Conservation (phyloP, 2,888 invertebrate species). For the Chymomyza caudatula region DNA sequence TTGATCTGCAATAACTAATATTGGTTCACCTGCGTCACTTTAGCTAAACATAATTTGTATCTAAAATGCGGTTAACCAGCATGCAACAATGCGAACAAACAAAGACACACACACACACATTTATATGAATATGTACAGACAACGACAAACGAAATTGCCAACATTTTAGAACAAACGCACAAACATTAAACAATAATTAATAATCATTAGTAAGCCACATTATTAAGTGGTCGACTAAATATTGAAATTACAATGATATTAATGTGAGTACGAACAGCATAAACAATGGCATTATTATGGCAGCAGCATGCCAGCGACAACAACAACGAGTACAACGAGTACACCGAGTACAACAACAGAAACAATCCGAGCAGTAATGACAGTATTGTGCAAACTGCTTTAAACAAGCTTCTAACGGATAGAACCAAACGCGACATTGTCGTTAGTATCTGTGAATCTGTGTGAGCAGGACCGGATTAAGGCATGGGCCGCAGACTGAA, state of each 20-base stretch:
- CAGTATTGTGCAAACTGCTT: constrained; percentile 67
- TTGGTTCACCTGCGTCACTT: constrained; percentile 45
- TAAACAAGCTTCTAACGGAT: constrained; percentile 50
- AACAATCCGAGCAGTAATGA: constrained; percentile 35
- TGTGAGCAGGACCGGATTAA: no score
- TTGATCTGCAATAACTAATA: constrained; percentile 12
- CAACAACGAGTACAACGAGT: constrained; percentile 17
- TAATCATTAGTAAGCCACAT: constrained; percentile 71
- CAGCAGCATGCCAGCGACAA: constrained; percentile 19
- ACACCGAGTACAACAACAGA: constrained; percentile 15
- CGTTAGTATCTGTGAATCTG: not conserved
- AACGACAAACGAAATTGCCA: constrained; percentile 38
- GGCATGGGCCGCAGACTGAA: no score
- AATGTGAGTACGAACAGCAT: constrained; percentile 64
- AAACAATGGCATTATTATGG: constrained; percentile 64
- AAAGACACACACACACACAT: constrained; percentile 5
- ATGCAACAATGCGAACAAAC: constrained; percentile 1
- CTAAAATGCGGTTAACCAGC: constrained; percentile 58
- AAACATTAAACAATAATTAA: constrained; percentile 64
- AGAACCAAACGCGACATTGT: constrained; percentile 44
- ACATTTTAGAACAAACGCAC: constrained; percentile 9
- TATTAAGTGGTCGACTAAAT: constrained; percentile 73
- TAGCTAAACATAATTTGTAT: constrained; percentile 31
- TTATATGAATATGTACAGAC: constrained; percentile 3
- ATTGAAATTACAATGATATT: constrained; percentile 70